Base-by-base conservation (phyloP, 2,888 invertebrate species). In the Electrophaes corylata region DNA sequence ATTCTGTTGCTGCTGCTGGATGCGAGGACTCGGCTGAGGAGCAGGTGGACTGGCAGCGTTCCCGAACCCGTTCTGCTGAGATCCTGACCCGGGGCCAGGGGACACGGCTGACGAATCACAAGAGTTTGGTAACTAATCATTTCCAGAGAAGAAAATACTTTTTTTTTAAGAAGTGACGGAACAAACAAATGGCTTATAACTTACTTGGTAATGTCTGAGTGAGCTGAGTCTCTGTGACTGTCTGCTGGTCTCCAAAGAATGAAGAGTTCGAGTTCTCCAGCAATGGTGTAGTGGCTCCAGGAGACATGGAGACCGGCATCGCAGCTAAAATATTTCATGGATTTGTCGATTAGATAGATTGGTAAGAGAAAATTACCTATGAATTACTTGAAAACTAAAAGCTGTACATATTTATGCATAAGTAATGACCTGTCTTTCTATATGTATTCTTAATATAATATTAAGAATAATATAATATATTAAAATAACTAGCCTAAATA, bases 261-360 rank as follows among this genome's bases (percentile, higher is more conserved):
- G 86, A 82, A 0, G 84, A 80, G 48, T 72, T 88, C 5, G 85
- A 70, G n/a, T 82, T 83, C 53, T 92, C 92, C 51, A 92, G 83
- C 31, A 92, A 76, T 0, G 91, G 88, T 0, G 90, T 89, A 0
- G 88, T 88, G 0, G 78, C 87, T 0, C 90, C 90, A 0, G 91
- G 89, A 0, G 91, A 88, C 85, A 92, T 88, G 48, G 80, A 87
- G 54, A 92, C 91, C 23, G 90, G 88, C 76, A 92, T 79, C 3
- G 91, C 88, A 72, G 89, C 91, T 90, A 77, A 55, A 88, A 74
- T 37, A 54, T 46, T 26, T 41, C n/a, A 54, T 18, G 19, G 23
- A 44, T 29, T 44, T 29, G 26, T 29, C 3, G 11, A 16, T 16
- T 29, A 11, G 10, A 29, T 10, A 18, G 2, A 16, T 44, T 16